A percentile compares a stretch with the other conserved stretches of the same genome.
These are phyloP conservation scores for Sweltsa coloradensis DNA, from an alignment of 1,140 invertebrate species.

Conservation along the genomic window DNA sequence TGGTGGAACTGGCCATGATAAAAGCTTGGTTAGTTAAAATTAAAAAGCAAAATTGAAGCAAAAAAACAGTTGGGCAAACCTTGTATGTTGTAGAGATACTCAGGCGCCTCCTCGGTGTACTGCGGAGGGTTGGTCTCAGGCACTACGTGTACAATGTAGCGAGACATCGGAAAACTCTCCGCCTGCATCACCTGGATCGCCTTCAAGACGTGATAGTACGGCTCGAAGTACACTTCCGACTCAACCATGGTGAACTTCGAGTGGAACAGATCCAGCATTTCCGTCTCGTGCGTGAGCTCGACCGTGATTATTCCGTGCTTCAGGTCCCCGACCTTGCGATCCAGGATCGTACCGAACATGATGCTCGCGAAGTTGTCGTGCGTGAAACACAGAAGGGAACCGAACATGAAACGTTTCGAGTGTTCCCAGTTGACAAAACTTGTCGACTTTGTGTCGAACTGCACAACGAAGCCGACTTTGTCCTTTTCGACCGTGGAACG, in stretches of 20 bases:
- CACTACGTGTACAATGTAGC: conserved; percentile 21
- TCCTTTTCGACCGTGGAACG: conserved; percentile 21
- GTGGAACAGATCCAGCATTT: conserved; percentile 28
- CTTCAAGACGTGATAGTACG: conserved; percentile 21
- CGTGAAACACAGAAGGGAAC: conserved; percentile 59
- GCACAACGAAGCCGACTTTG: conserved; percentile 4
- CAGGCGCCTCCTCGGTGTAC: conserved; percentile 1
- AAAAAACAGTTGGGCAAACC: no score
- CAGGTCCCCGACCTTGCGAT: conserved; percentile 36
- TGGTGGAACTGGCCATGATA: no score
- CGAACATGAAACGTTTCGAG: conserved; percentile 50
- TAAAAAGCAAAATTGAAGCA: no score
- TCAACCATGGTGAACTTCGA: conserved; percentile 44
- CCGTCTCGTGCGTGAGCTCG: conserved; percentile 18
- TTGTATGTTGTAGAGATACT: conserved; percentile 1
- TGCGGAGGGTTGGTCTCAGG: conserved; percentile 14
- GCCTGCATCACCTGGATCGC: conserved; percentile 18
- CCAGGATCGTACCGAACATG: conserved; percentile 48
- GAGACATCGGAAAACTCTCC: conserved; percentile 20
- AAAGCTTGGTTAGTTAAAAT: no score
- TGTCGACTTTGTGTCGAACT: conserved; percentile 13
- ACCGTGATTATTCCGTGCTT: conserved; percentile 9
- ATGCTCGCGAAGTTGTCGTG: conserved; percentile 50
- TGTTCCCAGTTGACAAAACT: conserved; percentile 24
- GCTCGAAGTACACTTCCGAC: conserved; percentile 30